Conservation (phyloP, 2,797 vertebrate species). For the Spinus pinus region DNA sequence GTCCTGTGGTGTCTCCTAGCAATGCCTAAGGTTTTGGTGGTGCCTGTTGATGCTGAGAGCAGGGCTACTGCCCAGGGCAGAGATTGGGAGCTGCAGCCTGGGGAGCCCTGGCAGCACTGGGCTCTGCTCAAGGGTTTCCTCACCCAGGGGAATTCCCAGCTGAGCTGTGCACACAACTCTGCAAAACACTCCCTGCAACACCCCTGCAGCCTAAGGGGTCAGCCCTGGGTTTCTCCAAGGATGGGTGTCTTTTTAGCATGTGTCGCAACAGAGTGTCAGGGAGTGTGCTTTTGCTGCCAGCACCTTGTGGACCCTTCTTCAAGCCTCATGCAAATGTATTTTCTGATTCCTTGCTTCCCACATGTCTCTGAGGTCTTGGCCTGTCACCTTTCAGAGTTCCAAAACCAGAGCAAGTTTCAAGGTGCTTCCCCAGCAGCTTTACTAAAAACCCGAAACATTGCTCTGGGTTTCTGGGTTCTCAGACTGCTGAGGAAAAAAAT, state of each 20-base stretch:
- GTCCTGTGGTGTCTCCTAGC: neutral
- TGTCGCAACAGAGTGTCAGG: neutral
- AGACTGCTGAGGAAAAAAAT: neutral
- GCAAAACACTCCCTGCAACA: neutral
- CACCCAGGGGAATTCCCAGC: neutral
- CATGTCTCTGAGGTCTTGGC: neutral
- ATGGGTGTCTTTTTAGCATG: neutral
- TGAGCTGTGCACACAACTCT: accelerated
- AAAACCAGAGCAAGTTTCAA: neutral
- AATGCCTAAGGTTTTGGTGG: neutral
- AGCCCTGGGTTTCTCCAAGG: neutral
- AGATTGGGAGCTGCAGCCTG: neutral
- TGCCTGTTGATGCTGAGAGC: neutral
- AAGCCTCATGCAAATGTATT: neutral
- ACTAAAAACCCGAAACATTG: accelerated
- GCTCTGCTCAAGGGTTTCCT: neutral
- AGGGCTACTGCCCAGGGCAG: neutral
- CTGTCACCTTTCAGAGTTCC: neutral
- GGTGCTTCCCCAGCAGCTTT: neutral
- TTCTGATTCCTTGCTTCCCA: neutral
- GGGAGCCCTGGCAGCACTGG: neutral
- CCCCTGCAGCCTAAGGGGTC: neutral
- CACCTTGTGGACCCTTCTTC: neutral
- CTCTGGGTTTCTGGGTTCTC: neutral
- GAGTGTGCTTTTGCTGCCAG: neutral